A percentile compares a stretch with the other conserved stretches of the same genome.
Conservation (phyloP, 2,888 invertebrate genomes). For the Melinopterus prodromus region DNA sequence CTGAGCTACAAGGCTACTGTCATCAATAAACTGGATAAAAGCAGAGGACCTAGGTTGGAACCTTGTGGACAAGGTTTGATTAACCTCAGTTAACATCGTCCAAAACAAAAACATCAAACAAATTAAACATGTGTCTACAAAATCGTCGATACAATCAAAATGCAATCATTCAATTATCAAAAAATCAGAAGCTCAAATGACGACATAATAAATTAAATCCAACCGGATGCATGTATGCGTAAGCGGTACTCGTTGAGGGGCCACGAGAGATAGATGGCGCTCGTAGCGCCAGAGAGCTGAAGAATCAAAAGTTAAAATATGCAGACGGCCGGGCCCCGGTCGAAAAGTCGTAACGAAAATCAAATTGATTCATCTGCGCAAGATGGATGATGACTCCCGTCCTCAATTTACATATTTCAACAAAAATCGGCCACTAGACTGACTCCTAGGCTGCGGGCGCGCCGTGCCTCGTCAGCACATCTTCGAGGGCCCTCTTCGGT, state of each 20-base stretch:
- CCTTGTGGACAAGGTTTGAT: no score
- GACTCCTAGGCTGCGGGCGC: constrained; percentile 9
- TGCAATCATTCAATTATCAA: no score
- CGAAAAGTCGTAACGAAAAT: constrained; percentile 27
- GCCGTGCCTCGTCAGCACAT: constrained; percentile 48
- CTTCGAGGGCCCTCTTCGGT: constrained; percentile 48
- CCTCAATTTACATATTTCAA: constrained; percentile 59
- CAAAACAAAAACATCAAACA: no score
- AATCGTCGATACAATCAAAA: no score
- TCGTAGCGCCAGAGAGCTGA: no score
- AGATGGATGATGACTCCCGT: constrained; percentile 53
- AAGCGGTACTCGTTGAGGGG: background rate
- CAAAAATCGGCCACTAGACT: constrained; percentile 54
- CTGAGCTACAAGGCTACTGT: no score
- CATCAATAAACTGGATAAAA: no score
- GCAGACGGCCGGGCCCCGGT: background rate
- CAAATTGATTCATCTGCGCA: constrained; percentile 49
- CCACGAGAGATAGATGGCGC: background rate
- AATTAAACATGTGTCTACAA: no score
- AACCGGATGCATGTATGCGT: no score
- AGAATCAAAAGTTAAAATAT: constrained; percentile 18
- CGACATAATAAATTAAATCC: background rate
- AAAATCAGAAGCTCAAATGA: background rate
- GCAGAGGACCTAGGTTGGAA: no score
- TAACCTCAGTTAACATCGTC: no score